Evolutionary conservation across 2,797 vertebrate genomes (phyloP).

Genomic region (Ibycter americanus): DNA sequence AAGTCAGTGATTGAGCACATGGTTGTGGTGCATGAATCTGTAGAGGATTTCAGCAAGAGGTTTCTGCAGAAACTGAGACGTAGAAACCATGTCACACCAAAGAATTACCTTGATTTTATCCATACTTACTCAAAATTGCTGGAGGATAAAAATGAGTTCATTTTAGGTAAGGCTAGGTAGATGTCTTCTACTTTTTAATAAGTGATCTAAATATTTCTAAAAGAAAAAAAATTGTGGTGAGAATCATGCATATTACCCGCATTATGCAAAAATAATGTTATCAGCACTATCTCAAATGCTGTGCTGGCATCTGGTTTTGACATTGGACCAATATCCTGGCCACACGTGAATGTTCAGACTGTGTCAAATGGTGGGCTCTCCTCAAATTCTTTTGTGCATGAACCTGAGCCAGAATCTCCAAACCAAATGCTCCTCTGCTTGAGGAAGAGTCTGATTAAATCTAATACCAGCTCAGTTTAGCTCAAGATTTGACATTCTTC

Average conservation of each 20-base stretch:
- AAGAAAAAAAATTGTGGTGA: not conserved
- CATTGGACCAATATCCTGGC: not conserved
- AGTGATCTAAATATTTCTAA: not conserved
- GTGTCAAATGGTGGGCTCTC: not conserved
- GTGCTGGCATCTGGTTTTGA: not conserved
- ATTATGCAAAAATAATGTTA: not conserved
- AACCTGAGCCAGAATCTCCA: not conserved
- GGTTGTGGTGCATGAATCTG: constrained; percentile 89
- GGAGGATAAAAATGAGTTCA: constrained; percentile 88
- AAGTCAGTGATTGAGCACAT: constrained; percentile 83
- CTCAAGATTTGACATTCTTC: not conserved
- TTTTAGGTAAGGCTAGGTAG: constrained; percentile 79
- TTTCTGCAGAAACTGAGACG: constrained; percentile 91
- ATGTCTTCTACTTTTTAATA: not conserved
- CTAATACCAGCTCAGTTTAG: not conserved
- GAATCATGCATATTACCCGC: not conserved
- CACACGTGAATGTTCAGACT: not conserved
- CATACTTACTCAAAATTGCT: constrained; percentile 86
- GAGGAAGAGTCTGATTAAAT: not conserved
- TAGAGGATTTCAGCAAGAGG: constrained; percentile 85
- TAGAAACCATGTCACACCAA: constrained; percentile 92
- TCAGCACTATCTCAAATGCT: not conserved
- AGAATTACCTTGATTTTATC: constrained; percentile 96
- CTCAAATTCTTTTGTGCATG: not conserved
- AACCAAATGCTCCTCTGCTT: not conserved